Conservation (phyloP, 2,113 vertebrate genomes). For the Barnardius zonarius region DNA sequence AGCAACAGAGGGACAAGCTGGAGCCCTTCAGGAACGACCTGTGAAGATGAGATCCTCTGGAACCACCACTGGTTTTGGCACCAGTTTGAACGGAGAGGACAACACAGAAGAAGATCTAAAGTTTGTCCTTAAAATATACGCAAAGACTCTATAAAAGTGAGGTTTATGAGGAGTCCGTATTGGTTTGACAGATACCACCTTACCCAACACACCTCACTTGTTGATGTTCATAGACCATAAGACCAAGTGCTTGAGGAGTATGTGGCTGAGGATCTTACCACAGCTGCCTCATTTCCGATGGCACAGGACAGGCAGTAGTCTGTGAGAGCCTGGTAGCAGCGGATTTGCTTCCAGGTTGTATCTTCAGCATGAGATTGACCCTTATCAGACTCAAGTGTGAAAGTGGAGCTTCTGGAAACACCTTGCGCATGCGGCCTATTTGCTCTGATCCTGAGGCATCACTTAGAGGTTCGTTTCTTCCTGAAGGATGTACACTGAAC, state of each 20-base stretch:
- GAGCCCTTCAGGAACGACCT: neutral
- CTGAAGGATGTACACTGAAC: neutral
- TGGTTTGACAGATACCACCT: neutral
- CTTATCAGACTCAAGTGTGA: neutral
- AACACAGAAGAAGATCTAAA: neutral
- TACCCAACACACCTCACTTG: neutral
- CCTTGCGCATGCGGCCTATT: rapidly evolving
- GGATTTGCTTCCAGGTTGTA: neutral
- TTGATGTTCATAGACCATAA: neutral
- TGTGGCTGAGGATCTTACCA: rapidly evolving
- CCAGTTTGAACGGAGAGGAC: neutral
- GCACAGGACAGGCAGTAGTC: neutral
- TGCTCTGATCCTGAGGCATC: rapidly evolving
- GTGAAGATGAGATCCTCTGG: neutral
- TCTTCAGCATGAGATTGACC: neutral
- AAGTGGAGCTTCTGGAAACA: neutral
- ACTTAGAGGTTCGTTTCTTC: neutral
- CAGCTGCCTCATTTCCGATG: neutral
- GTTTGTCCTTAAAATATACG: neutral
- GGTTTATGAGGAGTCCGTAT: neutral
- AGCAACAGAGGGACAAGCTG: neutral
- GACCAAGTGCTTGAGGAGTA: neutral
- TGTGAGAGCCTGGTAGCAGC: neutral
- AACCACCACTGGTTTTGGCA: neutral
- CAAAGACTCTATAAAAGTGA: neutral